phyloP scores from a whole-genome alignment of 2,113 vertebrate genomes.

The Regulus satrapa region DNA sequence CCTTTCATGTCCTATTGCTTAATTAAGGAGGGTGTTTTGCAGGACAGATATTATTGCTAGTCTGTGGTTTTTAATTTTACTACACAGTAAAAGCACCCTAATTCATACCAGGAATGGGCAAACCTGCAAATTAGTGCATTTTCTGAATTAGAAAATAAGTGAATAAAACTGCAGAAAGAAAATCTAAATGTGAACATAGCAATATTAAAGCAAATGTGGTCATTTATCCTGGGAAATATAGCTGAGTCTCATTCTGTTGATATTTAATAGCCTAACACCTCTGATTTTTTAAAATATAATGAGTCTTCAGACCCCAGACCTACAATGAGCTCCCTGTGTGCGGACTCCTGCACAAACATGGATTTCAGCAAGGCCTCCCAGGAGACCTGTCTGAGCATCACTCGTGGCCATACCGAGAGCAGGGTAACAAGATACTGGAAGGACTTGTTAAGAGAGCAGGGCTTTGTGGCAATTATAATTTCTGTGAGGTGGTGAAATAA shows the following conservation, averaged over 20 bases:
- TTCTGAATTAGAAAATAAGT: constrained; percentile 58
- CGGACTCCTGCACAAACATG: background rate
- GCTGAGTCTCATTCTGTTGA: background rate
- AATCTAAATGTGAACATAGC: background rate
- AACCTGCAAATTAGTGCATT: constrained; percentile 60
- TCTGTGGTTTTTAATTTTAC: constrained; percentile 62
- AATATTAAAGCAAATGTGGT: constrained; percentile 13
- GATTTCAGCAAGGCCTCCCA: background rate
- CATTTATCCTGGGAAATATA: constrained; percentile 33
- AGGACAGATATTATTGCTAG: constrained; percentile 60
- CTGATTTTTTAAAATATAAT: background rate
- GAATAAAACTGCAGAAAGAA: constrained; percentile 52
- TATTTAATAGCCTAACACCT: constrained; percentile 10
- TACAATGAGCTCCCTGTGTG: constrained; percentile 28
- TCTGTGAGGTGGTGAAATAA: background rate
- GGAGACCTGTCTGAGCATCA: background rate
- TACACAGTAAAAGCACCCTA: constrained; percentile 40
- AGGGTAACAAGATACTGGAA: background rate
- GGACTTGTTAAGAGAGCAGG: background rate
- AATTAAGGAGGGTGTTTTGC: constrained; percentile 65
- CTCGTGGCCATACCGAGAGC: background rate
- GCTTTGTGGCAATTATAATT: background rate
- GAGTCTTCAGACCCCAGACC: constrained; percentile 19
- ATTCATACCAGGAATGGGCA: constrained; percentile 36
- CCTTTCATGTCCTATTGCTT: constrained; percentile 67